Conservation (phyloP, 2,113 vertebrate genomes). For the Shinisaurus crocodilurus region DNA sequence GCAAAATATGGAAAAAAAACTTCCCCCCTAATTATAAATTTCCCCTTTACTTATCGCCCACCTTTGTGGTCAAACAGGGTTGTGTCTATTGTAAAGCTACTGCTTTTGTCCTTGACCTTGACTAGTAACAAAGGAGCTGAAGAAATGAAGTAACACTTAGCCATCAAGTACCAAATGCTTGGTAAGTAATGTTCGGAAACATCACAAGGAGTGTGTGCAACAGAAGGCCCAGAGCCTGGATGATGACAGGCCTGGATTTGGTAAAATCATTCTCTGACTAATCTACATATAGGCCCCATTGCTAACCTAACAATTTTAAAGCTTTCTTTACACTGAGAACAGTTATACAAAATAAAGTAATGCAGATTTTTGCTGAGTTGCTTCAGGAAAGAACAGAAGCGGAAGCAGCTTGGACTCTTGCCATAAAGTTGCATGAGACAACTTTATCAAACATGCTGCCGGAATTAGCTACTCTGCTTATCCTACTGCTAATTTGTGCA, state of each 20-base stretch:
- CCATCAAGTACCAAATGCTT: neutral
- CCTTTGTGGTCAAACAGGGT: neutral
- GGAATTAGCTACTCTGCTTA: neutral
- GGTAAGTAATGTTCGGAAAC: neutral
- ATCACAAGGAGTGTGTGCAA: neutral
- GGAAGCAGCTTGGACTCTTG: neutral
- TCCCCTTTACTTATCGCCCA: neutral
- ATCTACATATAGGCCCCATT: neutral
- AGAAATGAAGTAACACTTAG: neutral
- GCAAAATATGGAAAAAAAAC: neutral
- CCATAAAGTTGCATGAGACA: neutral
- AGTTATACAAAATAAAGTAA: neutral
- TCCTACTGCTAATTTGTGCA: neutral
- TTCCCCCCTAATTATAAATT: neutral
- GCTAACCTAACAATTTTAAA: neutral
- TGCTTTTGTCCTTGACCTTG: neutral
- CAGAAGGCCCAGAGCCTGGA: neutral
- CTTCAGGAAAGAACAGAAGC: neutral
- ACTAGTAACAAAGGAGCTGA: neutral
- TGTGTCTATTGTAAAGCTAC: neutral
- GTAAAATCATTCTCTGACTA: neutral
- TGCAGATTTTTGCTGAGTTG: neutral
- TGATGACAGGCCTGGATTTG: neutral
- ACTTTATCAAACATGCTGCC: neutral
- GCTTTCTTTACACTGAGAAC: neutral